phyloP scores from a whole-genome alignment of 2,888 invertebrate species.

The Helicoverpa assulta region DNA sequence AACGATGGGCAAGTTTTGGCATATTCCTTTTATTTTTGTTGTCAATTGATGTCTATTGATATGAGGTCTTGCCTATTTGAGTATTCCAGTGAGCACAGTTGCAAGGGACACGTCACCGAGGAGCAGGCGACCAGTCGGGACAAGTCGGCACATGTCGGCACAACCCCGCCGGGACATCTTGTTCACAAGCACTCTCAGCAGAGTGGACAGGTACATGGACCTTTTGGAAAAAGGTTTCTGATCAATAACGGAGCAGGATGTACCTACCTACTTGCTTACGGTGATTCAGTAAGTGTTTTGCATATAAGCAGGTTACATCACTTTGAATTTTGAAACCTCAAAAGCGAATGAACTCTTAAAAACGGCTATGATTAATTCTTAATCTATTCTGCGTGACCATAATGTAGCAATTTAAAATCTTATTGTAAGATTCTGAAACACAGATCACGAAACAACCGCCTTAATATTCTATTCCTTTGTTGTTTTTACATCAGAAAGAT shows the following conservation, averaged over 20 bases:
- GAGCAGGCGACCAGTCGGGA: conserved; percentile 42
- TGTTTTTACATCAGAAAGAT: background rate
- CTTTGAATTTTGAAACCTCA: too few species aligned
- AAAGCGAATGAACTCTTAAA: too few species aligned
- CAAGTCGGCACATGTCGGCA: conserved; percentile 53
- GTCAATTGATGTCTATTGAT: background rate
- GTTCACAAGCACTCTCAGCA: conserved; percentile 25
- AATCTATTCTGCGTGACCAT: background rate
- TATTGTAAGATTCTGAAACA: background rate
- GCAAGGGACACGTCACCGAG: conserved; percentile 1
- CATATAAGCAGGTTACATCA: background rate
- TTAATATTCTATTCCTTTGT: background rate
- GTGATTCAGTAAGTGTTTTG: background rate
- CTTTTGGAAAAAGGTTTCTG: conserved; percentile 3
- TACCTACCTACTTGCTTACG: background rate
- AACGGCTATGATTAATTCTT: background rate
- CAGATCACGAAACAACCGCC: background rate
- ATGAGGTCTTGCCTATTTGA: background rate
- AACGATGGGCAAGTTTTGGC: background rate
- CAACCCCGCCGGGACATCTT: conserved; percentile 42
- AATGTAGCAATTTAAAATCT: background rate
- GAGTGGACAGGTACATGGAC: conserved; percentile 7
- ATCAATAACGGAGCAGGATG: background rate
- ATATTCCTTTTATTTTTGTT: background rate
- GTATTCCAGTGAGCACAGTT: conserved; percentile 30